These are phyloP conservation scores for silkworm (Bombyx mori) DNA, from an alignment of 1,140 invertebrate genomes.

Conservation along the genomic window DNA sequence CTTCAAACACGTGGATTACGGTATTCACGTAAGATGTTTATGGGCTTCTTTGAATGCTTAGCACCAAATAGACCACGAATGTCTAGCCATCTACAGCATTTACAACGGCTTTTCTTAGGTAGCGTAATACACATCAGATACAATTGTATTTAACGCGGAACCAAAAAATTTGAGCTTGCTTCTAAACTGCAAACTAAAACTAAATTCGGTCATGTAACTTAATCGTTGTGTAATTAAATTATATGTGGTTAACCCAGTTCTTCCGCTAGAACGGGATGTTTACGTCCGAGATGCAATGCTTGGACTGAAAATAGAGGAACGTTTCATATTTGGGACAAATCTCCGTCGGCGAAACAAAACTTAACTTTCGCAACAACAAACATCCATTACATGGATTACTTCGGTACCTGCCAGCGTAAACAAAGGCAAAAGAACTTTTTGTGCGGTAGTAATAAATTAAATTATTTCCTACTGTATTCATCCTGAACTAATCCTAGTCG, in stretches of 20 bases:
- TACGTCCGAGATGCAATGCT: slow-evolving; percentile 35
- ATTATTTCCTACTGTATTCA: not conserved
- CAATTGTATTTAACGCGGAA: too few relatives aligned
- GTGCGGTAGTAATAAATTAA: slow-evolving; percentile 1
- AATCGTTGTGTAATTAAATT: slow-evolving; percentile 34
- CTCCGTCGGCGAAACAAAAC: slow-evolving; percentile 16
- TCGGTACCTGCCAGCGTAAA: not conserved
- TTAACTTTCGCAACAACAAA: slow-evolving; percentile 14
- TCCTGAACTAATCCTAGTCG: too few relatives aligned
- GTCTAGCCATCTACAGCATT: too few relatives aligned
- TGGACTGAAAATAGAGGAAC: slow-evolving; percentile 39
- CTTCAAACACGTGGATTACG: too few relatives aligned
- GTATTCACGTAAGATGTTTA: too few relatives aligned
- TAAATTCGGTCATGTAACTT: slow-evolving; percentile 11
- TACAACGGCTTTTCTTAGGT: too few relatives aligned
- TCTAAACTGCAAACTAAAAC: too few relatives aligned
- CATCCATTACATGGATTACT: slow-evolving; percentile 29
- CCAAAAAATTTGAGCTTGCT: too few relatives aligned
- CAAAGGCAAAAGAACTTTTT: not conserved
- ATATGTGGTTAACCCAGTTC: slow-evolving; percentile 55
- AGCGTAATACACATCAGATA: too few relatives aligned
- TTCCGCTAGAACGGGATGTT: slow-evolving; percentile 42
- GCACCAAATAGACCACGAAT: too few relatives aligned
- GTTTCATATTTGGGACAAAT: slow-evolving; percentile 30
- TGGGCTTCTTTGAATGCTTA: too few relatives aligned